Evolutionary conservation across 1,140 invertebrate genomes (phyloP).

Genomic region (Papilio polyxenes): DNA sequence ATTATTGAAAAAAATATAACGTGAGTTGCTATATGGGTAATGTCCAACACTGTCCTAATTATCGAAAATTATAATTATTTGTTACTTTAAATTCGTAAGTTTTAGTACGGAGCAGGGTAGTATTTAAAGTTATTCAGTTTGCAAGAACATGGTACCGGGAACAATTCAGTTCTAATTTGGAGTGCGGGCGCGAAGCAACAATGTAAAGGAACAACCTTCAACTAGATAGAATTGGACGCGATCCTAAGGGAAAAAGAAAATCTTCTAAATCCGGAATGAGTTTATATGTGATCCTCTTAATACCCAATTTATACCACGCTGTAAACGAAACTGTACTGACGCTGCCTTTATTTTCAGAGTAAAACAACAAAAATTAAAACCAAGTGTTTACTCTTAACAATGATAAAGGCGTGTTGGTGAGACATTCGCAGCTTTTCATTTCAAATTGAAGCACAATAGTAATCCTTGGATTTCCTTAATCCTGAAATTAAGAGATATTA

Average conservation of each 20-base stretch:
- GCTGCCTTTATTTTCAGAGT: neutral
- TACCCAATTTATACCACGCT: slow-evolving; percentile 8
- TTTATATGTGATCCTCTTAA: slow-evolving; percentile 8
- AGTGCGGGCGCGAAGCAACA: neutral
- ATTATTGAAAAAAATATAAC: neutral
- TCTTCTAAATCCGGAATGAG: slow-evolving; percentile 28
- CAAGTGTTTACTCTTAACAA: neutral
- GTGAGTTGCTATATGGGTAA: neutral
- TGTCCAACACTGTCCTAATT: neutral
- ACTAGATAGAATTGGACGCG: slow-evolving; percentile 11
- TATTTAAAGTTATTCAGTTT: no score
- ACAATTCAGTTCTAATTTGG: slow-evolving; percentile 15
- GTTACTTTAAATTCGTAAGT: neutral
- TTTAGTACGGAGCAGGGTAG: neutral
- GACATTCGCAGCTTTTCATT: neutral
- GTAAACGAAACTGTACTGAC: slow-evolving; percentile 35
- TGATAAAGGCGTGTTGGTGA: neutral
- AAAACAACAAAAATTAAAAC: neutral
- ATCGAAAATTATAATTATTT: neutral
- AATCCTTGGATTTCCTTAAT: neutral
- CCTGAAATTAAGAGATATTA: slow-evolving; percentile 16
- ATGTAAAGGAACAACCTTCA: neutral
- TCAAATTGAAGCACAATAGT: neutral
- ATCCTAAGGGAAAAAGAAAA: slow-evolving; percentile 21
- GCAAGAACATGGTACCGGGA: neutral